Percentiles rank a stretch among this genome's conserved stretches.
Evolutionary conservation across 1,140 invertebrate genomes (phyloP).

Genomic region (Pygmarrhopalites habei): DNA sequence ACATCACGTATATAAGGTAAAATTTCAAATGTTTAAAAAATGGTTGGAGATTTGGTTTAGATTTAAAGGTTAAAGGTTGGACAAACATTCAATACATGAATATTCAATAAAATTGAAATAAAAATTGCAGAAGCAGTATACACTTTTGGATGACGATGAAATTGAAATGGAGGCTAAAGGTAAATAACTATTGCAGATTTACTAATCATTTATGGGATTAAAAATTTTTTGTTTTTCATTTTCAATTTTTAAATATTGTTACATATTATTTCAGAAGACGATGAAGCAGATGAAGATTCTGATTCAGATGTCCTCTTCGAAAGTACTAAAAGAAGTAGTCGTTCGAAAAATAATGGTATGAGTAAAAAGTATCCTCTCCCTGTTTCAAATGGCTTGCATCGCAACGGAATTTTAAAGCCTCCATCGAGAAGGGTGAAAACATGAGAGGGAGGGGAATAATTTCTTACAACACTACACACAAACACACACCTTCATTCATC

Average conservation of each 20-base stretch:
- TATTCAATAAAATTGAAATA: too few relatives aligned
- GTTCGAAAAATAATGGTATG: background rate
- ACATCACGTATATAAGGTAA: too few relatives aligned
- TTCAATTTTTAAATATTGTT: background rate
- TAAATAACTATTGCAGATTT: background rate
- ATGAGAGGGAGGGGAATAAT: slow-evolving; percentile 18
- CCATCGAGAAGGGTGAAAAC: slow-evolving; percentile 38
- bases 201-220: background rate
- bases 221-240: background rate
- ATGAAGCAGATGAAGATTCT: slow-evolving; percentile 51
- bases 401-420: slow-evolving; percentile 41
- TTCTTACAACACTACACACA: background rate
- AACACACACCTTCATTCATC: too few relatives aligned
- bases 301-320: slow-evolving; percentile 62
- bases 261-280: slow-evolving; percentile 40
- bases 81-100: too few relatives aligned
- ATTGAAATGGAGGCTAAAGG: slow-evolving; percentile 41
- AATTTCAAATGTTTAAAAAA: slow-evolving; percentile 31
- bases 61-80: too few relatives aligned
- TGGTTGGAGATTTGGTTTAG: too few relatives aligned
- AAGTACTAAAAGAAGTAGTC: slow-evolving; percentile 42
- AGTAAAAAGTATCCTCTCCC: slow-evolving; percentile 13
- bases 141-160: slow-evolving; percentile 55
- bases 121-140: too few relatives aligned
- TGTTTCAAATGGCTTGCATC: slow-evolving; percentile 10